Evolutionary conservation across 2,797 vertebrate genomes (phyloP).

Genomic region (Periophthalmus magnuspinnatus): DNA sequence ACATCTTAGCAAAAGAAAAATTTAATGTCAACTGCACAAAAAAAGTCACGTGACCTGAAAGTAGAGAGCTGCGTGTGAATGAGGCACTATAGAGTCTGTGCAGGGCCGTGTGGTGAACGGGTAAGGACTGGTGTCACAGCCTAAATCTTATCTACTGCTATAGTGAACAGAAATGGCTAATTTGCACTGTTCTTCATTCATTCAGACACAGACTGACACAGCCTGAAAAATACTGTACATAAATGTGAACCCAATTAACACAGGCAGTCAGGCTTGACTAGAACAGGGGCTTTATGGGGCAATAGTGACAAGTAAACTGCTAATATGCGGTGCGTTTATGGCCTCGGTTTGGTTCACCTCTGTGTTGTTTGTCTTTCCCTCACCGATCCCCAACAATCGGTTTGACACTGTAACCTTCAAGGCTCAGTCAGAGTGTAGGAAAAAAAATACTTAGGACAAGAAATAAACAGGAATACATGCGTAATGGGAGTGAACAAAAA

Average conservation of each 20-base stretch:
- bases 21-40: too few relatives aligned
- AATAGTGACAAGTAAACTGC: conserved; percentile 8
- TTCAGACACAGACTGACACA: conserved; percentile 36
- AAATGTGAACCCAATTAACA: conserved; percentile 53
- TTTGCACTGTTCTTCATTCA: neutral
- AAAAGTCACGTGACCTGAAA: too few relatives aligned
- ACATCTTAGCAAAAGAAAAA: too few relatives aligned
- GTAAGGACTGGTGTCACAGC: too few relatives aligned
- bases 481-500: neutral
- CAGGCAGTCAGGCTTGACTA: conserved; percentile 38
- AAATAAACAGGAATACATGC: neutral
- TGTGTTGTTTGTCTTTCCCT: too few relatives aligned
- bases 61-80: too few relatives aligned
- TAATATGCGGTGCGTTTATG: conserved; percentile 12
- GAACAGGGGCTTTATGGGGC: conserved; percentile 24
- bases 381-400: too few relatives aligned
- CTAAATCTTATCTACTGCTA: neutral
- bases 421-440: neutral
- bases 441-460: neutral
- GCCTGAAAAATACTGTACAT: conserved; percentile 18
- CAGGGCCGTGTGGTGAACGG: too few relatives aligned
- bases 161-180: neutral
- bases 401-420: conserved; percentile 2
- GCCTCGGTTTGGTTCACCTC: too few relatives aligned
- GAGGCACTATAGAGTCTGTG: too few relatives aligned